phyloP scores from a whole-genome alignment of 2,888 invertebrate genomes.

The Callyntrura sp. region DNA sequence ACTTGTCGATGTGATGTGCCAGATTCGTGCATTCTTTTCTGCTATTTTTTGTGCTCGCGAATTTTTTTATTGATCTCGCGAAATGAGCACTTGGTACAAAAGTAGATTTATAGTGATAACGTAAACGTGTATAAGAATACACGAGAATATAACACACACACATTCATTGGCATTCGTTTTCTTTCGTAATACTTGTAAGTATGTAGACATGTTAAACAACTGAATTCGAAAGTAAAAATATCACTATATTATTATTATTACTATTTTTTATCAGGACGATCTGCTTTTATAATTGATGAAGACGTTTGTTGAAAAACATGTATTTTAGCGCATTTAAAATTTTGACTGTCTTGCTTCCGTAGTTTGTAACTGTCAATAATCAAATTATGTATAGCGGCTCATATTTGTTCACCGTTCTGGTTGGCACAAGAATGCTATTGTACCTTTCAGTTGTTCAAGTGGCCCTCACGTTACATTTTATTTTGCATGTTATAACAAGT shows the following conservation, averaged over 20 bases:
- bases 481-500: not conserved
- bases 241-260: not conserved
- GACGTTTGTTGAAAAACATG: not conserved
- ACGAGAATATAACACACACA: not conserved
- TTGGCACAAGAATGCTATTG: not conserved
- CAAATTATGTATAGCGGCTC: not conserved
- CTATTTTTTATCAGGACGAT: not conserved
- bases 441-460: not conserved
- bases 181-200: not conserved
- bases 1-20: not conserved
- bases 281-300: constrained; percentile 19
- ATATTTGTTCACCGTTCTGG: not conserved
- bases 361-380: not conserved
- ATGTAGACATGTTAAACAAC: not conserved
- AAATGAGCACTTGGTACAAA: not conserved
- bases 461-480: not conserved
- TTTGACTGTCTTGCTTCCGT: not conserved
- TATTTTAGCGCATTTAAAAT: not conserved
- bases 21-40: not conserved
- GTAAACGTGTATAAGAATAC: not conserved
- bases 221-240: constrained; percentile 46
- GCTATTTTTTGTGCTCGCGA: not conserved
- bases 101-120: not conserved
- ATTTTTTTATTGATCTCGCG: not conserved
- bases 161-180: not conserved